A percentile compares a stretch with the other conserved stretches of the same genome.
phyloP scores from a whole-genome alignment of 2,797 vertebrate genomes.

The Basileuterus tristriatus region DNA sequence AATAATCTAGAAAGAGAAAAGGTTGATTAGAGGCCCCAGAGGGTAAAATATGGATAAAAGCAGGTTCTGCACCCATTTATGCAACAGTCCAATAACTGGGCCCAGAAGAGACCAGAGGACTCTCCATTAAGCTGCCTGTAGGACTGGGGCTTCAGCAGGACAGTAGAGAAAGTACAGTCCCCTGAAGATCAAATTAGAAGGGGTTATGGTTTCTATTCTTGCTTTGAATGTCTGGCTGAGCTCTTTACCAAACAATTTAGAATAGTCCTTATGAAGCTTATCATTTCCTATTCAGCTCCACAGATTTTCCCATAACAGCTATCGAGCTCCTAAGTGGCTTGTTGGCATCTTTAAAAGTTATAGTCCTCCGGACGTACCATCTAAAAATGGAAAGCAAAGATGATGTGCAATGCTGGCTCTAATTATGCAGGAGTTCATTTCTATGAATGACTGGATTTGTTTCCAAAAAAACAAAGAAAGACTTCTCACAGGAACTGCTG shows the following conservation, averaged over 20 bases:
- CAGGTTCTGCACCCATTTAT: background rate
- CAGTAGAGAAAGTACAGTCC: background rate
- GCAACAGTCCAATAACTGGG: background rate
- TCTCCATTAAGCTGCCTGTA: background rate
- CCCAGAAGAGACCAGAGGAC: background rate
- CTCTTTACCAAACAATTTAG: slow-evolving; percentile 3
- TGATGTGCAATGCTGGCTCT: slow-evolving; percentile 28
- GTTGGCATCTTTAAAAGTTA: slow-evolving; percentile 66
- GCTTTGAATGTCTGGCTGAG: slow-evolving; percentile 9
- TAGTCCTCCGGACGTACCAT: slow-evolving; percentile 39
- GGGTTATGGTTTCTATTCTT: background rate
- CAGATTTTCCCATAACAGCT: slow-evolving; percentile 56
- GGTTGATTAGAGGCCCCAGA: background rate
- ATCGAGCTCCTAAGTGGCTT: slow-evolving; percentile 58
- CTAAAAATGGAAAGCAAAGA: slow-evolving; percentile 59
- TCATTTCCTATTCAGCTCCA: slow-evolving; percentile 53
- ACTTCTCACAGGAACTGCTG: slow-evolving; percentile 29
- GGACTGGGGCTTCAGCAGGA: background rate
- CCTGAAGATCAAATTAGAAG: background rate
- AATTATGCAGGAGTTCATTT: slow-evolving; percentile 49
- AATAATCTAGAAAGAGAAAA: background rate
- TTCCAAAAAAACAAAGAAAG: slow-evolving; percentile 11
- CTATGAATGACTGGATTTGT: slow-evolving; percentile 58
- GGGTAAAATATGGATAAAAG: background rate
- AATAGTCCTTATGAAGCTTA: slow-evolving; percentile 48